These are phyloP conservation scores for Cynopterus brachyotis DNA, from an alignment of 2,113 vertebrate genomes.

Conservation along the genomic window DNA sequence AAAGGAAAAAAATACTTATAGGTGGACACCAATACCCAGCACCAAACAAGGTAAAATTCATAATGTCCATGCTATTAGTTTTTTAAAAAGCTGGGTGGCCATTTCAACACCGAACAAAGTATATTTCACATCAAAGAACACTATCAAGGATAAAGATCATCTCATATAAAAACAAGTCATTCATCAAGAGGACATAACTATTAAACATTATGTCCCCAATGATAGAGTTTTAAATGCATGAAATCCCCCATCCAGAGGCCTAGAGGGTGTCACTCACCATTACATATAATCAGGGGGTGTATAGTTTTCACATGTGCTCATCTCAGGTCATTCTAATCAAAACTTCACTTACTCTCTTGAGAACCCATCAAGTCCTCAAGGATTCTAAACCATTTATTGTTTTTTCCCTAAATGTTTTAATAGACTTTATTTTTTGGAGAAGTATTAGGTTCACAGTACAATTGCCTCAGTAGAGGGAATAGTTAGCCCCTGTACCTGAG, in stretches of 20 bases:
- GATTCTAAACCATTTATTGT: background rate
- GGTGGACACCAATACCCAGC: background rate
- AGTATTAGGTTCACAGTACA: background rate
- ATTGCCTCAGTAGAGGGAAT: background rate
- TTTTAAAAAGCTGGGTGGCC: too few relatives aligned
- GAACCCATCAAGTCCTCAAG: background rate
- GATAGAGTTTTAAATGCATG: too few relatives aligned
- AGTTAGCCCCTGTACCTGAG: too few relatives aligned
- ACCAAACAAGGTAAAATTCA: background rate
- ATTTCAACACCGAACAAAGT: too few relatives aligned
- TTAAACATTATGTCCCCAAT: too few relatives aligned
- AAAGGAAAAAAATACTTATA: background rate
- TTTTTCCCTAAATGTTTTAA: background rate
- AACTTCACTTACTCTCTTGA: background rate
- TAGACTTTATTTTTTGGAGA: background rate
- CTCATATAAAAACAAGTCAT: too few relatives aligned
- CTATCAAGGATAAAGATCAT: too few relatives aligned
- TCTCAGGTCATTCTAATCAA: background rate
- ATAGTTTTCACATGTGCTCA: background rate
- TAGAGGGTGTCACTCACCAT: background rate
- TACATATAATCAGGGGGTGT: background rate
- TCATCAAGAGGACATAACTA: too few relatives aligned
- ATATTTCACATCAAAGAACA: too few relatives aligned
- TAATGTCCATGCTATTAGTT: background rate
- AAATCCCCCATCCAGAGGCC: background rate